A percentile compares a stretch with the other conserved stretches of the same genome.
Conservation (phyloP, 1,140 invertebrate species). For the Brachionus manjavacas region DNA sequence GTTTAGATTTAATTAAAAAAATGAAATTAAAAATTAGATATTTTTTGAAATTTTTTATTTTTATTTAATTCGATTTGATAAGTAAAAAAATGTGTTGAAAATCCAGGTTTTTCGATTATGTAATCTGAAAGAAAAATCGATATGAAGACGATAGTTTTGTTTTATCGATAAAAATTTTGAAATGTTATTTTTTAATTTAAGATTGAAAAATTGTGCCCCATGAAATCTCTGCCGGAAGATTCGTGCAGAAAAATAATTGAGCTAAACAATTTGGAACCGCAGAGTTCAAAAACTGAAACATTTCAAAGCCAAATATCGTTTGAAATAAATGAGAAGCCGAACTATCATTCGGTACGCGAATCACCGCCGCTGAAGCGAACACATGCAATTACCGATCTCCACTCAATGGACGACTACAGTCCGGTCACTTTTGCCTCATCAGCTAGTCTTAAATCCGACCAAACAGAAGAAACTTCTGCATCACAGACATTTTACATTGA, state of each 20-base stretch:
- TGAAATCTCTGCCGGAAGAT: background rate
- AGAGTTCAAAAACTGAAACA: background rate
- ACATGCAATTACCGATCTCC: slow-evolving; percentile 22
- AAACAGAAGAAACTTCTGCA: background rate
- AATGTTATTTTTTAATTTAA: background rate
- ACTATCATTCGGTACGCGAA: background rate
- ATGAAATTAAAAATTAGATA: background rate
- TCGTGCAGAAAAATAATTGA: background rate
- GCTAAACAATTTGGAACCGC: background rate
- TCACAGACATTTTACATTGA: slow-evolving; percentile 46
- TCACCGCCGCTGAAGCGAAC: slow-evolving; percentile 1
- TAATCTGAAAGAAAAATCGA: background rate
- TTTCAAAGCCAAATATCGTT: slow-evolving; percentile 3
- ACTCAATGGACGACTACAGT: slow-evolving; percentile 30
- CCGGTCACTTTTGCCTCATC: slow-evolving; percentile 31
- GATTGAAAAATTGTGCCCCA: slow-evolving; percentile 9
- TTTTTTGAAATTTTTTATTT: too few relatives aligned
- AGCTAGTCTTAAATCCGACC: background rate
- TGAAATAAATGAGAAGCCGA: background rate
- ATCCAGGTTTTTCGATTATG: background rate
- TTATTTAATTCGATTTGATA: too few relatives aligned
- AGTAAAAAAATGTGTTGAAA: background rate
- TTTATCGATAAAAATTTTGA: background rate
- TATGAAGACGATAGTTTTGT: background rate
- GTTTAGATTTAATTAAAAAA: background rate